Base-by-base conservation (phyloP, 2,113 vertebrate genomes). In the Anguilla japonica region DNA sequence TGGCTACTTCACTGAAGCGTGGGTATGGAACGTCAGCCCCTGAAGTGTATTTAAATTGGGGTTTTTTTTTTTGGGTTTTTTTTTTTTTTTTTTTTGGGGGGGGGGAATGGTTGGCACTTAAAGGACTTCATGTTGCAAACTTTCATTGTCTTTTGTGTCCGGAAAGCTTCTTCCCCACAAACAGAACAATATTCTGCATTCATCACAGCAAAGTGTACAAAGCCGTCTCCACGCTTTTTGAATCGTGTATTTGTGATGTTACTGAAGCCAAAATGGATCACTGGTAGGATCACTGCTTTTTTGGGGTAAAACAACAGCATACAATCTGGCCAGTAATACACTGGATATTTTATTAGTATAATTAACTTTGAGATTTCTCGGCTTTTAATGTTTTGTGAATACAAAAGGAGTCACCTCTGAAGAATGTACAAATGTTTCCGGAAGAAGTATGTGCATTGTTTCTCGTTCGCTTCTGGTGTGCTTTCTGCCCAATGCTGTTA, bases 261-360 rank as follows among this genome's bases (percentile, higher is more conserved):
- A 75, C n/a, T 75, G 71, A 41, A 41, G 79, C 79, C 20, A 80
- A 80, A 80, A n/a, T 75, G 5, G 11, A 75, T 34, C 71, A 80
- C 79, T 80, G 41, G 39, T 41, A 80, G 79, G 13, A 79, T n/a
- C 41, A 80, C 41, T 41, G 41, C 15, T 41, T 80, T 26, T 80
- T 13, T 41, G 2, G 16, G 41, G 39, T 22, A 75, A 9, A 34
- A 34, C 71, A 75, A 75, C 26, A 80, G 14, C 29, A 53, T 78
- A 78, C 84, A 79, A 22, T 78, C 53, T 56, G 43, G 50, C 81
- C 85, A 90, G 88, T 89, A 85, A 89, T 91, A 92, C 94, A 94
- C 95, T 93, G 93, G 92, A 95, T 93, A 90, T 67, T 92, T 91
- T 88, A 81, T 89, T 81, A 88, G 89, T 91, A 56, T 90, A 81